These are phyloP conservation scores for Rana temporaria DNA, from an alignment of 2,113 vertebrate species.

Conservation along the genomic window DNA sequence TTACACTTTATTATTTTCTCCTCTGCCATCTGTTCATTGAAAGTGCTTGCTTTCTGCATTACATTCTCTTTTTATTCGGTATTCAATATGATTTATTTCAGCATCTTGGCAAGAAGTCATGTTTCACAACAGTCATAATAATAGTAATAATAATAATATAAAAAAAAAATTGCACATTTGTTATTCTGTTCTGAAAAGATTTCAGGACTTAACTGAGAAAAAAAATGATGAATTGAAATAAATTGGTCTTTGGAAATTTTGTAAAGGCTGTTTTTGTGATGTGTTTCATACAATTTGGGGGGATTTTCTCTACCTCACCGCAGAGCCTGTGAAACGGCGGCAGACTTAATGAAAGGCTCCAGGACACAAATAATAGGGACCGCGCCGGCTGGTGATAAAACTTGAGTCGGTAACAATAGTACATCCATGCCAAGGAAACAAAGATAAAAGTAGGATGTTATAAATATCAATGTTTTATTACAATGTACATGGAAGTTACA, in stretches of 20 bases:
- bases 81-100: conserved; percentile 15
- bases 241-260: conserved; percentile 55
- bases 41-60: conserved; percentile 11
- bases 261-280: not conserved
- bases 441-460: conserved; percentile 56
- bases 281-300: not conserved
- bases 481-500: conserved; percentile 68
- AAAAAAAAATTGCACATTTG: conserved; percentile 23
- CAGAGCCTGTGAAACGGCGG: no score
- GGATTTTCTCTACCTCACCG: no score
- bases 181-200: conserved; percentile 61
- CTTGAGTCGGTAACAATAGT: not conserved
- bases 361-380: no score
- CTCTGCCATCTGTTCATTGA: not conserved
- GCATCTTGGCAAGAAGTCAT: not conserved
- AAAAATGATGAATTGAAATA: conserved; percentile 58
- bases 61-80: not conserved
- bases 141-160: no score
- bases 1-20: not conserved
- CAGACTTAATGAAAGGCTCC: no score
- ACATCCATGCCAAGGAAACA: not conserved
- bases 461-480: conserved; percentile 81
- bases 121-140: conserved; percentile 27
- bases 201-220: not conserved
- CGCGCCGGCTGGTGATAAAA: not conserved